Evolutionary conservation across 2,888 invertebrate species (phyloP), one percentile per base, ranked within the genome.

Genomic region (Nomada hirtipes): DNA sequence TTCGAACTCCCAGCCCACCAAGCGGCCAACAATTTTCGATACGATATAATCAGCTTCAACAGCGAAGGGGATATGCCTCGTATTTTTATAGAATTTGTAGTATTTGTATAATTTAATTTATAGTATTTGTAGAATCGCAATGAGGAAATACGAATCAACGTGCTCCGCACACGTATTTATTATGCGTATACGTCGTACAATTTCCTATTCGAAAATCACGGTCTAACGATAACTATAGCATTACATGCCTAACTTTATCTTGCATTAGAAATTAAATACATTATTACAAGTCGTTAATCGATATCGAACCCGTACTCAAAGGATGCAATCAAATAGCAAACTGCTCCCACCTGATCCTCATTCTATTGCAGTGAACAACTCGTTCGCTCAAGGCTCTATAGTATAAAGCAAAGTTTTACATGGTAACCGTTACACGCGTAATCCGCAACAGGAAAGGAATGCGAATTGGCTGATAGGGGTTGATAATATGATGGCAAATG

Each of bases 91-190:
- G n/a, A n/a, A n/a, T n/a, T n/a, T n/a, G n/a, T n/a, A n/a, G n/a
- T n/a, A n/a, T n/a, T n/a, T n/a, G n/a, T n/a, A n/a, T n/a, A n/a
- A n/a, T n/a, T n/a, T n/a, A n/a, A n/a, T n/a, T n/a, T n/a, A n/a
- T n/a, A n/a, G n/a, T n/a, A n/a, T n/a, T 77, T 67, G 36, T 65
- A 53, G 65, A 75, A 65, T 75, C 60, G 65, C 77, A 52, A 29
- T 15, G n/a, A 44, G 44, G 23, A 52, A 20, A 26, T 36, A 47
- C 47, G 15, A 47, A 47, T 47, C 15, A 15, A 13, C 0, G 47
- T 47, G 47, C 11, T 15, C 15, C 13, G 15, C 15, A 47, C 13
- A 47, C 15, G 47, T 2, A 3, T 47, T 47, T 47, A 57, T 63
- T 13, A 15, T 42, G 3, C 23, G 11, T 20, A 13, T 18, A 44